Conservation (phyloP, 2,797 vertebrate species). For the Mionectes olivaceus region DNA sequence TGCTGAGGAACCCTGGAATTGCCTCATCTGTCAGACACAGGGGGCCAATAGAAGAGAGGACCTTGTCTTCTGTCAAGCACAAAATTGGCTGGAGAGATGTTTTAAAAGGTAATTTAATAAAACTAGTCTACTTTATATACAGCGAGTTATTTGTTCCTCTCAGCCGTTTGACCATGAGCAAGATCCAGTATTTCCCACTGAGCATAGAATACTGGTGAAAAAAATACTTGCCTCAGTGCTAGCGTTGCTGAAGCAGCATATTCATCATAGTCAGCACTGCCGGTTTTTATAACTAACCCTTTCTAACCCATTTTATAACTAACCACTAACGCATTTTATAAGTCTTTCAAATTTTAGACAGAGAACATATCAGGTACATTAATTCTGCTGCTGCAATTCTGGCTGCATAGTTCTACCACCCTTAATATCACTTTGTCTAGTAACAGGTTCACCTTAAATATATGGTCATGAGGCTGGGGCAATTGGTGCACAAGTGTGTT, state of each 20-base stretch:
- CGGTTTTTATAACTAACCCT: background rate
- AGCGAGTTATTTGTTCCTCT: background rate
- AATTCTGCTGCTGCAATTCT: background rate
- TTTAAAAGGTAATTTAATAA: background rate
- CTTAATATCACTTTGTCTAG: background rate
- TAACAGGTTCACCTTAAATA: background rate
- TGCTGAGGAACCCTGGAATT: background rate
- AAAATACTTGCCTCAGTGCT: background rate
- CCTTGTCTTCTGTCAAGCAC: background rate
- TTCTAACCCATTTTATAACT: background rate
- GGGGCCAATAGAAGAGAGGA: background rate
- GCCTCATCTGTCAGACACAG: background rate
- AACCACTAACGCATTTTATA: background rate
- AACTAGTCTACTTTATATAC: background rate
- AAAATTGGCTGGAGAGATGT: background rate
- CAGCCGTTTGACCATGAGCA: background rate
- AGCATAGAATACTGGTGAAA: background rate
- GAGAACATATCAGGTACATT: background rate
- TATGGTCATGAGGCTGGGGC: background rate
- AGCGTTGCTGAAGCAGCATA: background rate
- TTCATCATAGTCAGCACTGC: background rate
- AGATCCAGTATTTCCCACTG: background rate
- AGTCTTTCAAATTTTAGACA: background rate
- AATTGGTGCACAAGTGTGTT: background rate
- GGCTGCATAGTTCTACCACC: background rate